These are phyloP conservation scores for Noturus placidus DNA, from an alignment of 2,113 vertebrate species.

Conservation along the genomic window DNA sequence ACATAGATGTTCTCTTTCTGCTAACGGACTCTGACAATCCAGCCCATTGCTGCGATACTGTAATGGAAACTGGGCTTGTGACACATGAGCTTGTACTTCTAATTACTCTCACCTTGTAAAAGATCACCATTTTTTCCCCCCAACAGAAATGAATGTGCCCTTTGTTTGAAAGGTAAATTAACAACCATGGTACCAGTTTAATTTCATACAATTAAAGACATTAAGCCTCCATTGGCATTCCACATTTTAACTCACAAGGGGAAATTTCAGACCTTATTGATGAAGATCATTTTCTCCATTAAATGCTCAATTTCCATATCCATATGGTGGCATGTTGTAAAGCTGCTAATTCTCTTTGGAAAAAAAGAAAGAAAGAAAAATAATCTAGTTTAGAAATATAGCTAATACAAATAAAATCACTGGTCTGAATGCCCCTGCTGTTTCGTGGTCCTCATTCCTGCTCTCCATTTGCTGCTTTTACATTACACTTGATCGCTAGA, in stretches of 20 bases:
- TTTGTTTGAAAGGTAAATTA: not conserved
- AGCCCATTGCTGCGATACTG: not conserved
- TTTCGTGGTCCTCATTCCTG: not conserved
- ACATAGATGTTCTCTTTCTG: conserved; percentile 16
- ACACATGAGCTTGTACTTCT: not conserved
- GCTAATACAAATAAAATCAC: not conserved
- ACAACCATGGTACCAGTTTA: not conserved
- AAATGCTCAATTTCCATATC: not conserved
- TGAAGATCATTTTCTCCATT: not conserved
- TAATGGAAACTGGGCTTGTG: conserved; percentile 17
- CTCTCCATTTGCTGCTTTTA: not conserved
- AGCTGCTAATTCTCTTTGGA: not conserved
- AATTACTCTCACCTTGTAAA: not conserved
- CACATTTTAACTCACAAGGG: not conserved
- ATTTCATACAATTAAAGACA: not conserved
- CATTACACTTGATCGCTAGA: not conserved
- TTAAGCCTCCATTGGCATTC: not conserved
- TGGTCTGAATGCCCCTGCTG: not conserved
- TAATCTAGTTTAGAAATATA: not conserved
- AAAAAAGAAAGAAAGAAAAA: not conserved
- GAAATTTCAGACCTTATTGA: not conserved
- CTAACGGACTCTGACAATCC: not conserved
- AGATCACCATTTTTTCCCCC: not conserved
- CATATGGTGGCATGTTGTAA: not conserved
- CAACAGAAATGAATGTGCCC: not conserved